Evolutionary conservation across 2,113 vertebrate genomes (phyloP).

Genomic region (Solea solea): DNA sequence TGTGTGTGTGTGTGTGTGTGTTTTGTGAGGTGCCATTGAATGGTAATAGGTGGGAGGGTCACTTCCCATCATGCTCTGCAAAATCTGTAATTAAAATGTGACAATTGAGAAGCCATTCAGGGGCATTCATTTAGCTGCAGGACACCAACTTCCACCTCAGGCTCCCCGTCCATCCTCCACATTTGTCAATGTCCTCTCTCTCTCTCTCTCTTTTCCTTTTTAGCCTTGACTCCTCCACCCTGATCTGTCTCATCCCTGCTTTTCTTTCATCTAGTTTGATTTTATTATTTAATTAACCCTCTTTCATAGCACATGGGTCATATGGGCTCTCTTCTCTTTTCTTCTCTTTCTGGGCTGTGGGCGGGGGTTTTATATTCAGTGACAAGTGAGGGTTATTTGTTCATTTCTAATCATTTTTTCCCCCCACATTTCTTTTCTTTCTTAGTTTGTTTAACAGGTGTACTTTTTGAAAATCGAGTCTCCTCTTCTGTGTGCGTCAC

Average conservation of each 20-base stretch:
- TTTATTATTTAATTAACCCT: constrained; percentile 7
- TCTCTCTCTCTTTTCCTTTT: background rate
- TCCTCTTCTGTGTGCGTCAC: no score
- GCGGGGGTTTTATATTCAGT: background rate
- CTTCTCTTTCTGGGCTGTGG: no score
- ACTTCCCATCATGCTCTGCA: constrained; percentile 37
- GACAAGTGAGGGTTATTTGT: background rate
- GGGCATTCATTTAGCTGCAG: constrained; percentile 82
- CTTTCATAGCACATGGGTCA: background rate
- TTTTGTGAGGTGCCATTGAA: constrained; percentile 13
- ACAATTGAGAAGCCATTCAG: constrained; percentile 56
- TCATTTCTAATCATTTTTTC: no score
- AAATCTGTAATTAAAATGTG: constrained; percentile 72
- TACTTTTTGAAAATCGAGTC: no score
- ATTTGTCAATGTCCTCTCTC: background rate
- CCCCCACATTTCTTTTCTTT: no score
- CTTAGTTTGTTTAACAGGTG: no score
- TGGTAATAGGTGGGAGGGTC: background rate
- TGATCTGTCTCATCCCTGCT: background rate
- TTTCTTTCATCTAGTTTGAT: background rate
- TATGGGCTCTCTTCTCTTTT: background rate
- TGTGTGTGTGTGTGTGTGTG: constrained; percentile 1
- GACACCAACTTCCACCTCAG: constrained; percentile 71
- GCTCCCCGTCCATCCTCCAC: constrained; percentile 31
- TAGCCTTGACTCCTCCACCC: no score